Evolutionary conservation across 2,797 vertebrate species (phyloP).

Genomic region (Neosalanx taihuensis): DNA sequence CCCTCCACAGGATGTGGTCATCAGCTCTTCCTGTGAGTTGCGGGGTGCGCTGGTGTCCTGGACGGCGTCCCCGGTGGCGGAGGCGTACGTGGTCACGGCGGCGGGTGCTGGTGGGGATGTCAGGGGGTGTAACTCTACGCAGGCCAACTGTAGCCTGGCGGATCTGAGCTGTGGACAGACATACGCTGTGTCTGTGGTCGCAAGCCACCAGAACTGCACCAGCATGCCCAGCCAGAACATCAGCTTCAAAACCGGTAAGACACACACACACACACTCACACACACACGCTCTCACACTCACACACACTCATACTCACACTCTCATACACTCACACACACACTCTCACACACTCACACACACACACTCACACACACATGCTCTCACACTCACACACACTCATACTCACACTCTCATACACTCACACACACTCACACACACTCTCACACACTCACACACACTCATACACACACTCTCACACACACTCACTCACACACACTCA

Average conservation of each 20-base stretch:
- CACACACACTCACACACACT: not conserved
- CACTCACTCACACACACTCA: too few species aligned
- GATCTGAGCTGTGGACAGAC: constrained; percentile 55
- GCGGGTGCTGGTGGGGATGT: constrained; percentile 38
- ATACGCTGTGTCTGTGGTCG: constrained; percentile 53
- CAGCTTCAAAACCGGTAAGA: constrained; percentile 60
- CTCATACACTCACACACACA: too few species aligned
- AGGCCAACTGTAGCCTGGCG: constrained; percentile 57
- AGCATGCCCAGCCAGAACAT: constrained; percentile 55
- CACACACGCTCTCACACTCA: not conserved
- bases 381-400: not conserved
- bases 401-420: not conserved
- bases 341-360: too few species aligned
- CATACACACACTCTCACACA: not conserved
- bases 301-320: too few species aligned
- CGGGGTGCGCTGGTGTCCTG: constrained; percentile 59
- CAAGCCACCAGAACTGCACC: constrained; percentile 65
- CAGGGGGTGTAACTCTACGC: constrained; percentile 46
- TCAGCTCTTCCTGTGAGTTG: constrained; percentile 45
- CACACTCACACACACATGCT: too few species aligned
- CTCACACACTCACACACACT: not conserved
- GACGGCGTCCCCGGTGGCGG: constrained; percentile 57
- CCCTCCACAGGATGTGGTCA: constrained; percentile 46
- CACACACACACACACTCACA: not conserved
- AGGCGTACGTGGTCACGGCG: constrained; percentile 57